Conservation (phyloP, 2,797 vertebrate genomes). For the Phoeniculus purpureus region DNA sequence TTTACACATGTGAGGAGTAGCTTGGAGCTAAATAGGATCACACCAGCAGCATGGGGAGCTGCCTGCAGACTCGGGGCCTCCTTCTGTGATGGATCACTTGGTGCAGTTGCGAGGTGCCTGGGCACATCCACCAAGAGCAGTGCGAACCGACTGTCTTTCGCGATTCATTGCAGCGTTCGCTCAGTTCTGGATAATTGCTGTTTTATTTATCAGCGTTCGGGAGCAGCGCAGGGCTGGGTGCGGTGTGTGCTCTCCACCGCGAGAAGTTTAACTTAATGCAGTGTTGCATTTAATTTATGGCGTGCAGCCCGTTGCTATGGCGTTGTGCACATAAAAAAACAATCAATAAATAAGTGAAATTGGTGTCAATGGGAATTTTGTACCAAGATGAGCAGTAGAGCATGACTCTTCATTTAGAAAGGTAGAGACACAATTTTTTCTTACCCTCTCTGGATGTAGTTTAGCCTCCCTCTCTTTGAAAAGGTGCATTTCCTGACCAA, state of each 20-base stretch:
- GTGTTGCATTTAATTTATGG: constrained; percentile 63
- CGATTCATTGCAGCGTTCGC: neutral
- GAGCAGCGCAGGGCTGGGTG: neutral
- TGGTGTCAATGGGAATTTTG: constrained; percentile 68
- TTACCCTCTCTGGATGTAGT: neutral
- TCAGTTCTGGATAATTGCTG: neutral
- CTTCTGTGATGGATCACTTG: accelerated
- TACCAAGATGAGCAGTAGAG: constrained; percentile 33
- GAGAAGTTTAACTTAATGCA: constrained; percentile 63
- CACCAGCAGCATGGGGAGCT: constrained; percentile 9
- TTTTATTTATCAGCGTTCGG: neutral
- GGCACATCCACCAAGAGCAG: neutral
- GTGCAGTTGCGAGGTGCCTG: neutral
- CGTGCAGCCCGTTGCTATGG: constrained; percentile 62
- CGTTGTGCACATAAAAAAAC: constrained; percentile 37
- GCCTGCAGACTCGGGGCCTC: neutral
- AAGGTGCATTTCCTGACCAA: neutral
- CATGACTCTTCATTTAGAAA: constrained; percentile 45
- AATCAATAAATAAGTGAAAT: constrained; percentile 74
- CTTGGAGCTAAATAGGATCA: constrained; percentile 45
- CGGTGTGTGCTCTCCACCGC: neutral
- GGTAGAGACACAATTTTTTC: constrained; percentile 22
- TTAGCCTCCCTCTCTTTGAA: neutral
- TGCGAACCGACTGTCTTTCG: neutral
- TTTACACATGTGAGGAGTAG: constrained; percentile 57